Base-by-base conservation (phyloP, 2,113 vertebrate species). In the Anolis carolinensis region DNA sequence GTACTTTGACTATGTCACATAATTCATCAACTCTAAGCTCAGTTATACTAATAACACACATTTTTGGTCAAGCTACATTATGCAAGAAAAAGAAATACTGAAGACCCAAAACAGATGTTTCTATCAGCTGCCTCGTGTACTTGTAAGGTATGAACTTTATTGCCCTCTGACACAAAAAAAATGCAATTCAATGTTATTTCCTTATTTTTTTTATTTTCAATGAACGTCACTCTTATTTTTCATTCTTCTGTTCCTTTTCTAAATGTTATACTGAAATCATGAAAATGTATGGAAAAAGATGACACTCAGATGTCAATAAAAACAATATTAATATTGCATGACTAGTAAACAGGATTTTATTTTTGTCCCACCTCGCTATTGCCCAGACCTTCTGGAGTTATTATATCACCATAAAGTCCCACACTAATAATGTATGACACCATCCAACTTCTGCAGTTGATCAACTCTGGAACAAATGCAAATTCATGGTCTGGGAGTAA, bases 231-330 rank as follows among this genome's bases (percentile, higher is more conserved):
- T 72, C 68, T 59, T 32, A 82, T 13, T 89, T 63, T 59, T 1
- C 55, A 25, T 86, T 84, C 55, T 27, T n/a, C 27, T 14, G 30
- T 71, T 67, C 23, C 39, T 20, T 83, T 71, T 85, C 67, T 50
- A 92, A 88, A 83, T 50, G 0, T 77, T 13, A 71, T 55, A 18
- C 48, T 83, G 25, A 48, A 65, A 80, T 88, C 90, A 79, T 79
- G 91, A 90, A 70, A 2, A 5, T 11, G 62, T 65, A 88, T 0
- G 0, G 78, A 11, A 78, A 67, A 34, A 85, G 67, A 2, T 82
- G 71, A 20, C 82, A 16, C 34, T 74, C 74, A 84, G 88, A 18
- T 87, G n/a, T 87, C 78, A 89, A 86, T 25, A 83, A 87, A 67
- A 84, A 6, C 2, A 50, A 50, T 85, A 87, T 4, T 80, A 81